Percentiles rank a stretch among this genome's conserved stretches.
Evolutionary conservation across 2,797 vertebrate genomes (phyloP).

Genomic region (Pelodytes ibericus): DNA sequence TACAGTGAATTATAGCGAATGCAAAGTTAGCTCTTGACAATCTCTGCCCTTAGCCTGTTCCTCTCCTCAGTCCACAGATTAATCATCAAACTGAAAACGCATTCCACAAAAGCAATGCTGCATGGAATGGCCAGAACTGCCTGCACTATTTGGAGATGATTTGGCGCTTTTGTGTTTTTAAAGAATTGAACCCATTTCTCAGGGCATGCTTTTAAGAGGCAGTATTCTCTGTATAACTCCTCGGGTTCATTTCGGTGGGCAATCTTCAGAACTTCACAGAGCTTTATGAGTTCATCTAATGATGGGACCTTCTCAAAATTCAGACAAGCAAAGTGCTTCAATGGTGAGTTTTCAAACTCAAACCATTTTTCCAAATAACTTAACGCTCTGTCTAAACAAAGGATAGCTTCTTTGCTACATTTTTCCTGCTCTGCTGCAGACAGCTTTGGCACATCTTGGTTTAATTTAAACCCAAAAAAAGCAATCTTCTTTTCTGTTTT

Average conservation of each 20-base stretch:
- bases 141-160: neutral
- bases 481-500: neutral
- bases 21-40: too few relatives aligned
- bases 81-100: too few relatives aligned
- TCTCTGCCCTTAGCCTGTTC: too few relatives aligned
- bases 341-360: neutral
- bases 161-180: neutral
- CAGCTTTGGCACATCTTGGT: neutral
- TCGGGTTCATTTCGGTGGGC: neutral
- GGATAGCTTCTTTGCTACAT: neutral
- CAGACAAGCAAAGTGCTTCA: constrained; percentile 1
- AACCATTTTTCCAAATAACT: constrained; percentile 1
- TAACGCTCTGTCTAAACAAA: neutral
- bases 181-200: neutral
- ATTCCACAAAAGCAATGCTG: neutral
- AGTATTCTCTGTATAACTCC: neutral
- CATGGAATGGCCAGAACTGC: neutral
- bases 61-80: too few relatives aligned
- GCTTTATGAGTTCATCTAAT: too few relatives aligned
- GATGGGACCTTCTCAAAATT: too few relatives aligned
- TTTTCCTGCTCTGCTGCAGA: neutral
- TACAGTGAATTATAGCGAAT: too few relatives aligned
- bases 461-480: neutral
- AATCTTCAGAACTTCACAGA: neutral
- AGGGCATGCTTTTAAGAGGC: neutral